Base-by-base conservation (phyloP, 2,797 vertebrate genomes). In the Hephaestus fuliginosus region DNA sequence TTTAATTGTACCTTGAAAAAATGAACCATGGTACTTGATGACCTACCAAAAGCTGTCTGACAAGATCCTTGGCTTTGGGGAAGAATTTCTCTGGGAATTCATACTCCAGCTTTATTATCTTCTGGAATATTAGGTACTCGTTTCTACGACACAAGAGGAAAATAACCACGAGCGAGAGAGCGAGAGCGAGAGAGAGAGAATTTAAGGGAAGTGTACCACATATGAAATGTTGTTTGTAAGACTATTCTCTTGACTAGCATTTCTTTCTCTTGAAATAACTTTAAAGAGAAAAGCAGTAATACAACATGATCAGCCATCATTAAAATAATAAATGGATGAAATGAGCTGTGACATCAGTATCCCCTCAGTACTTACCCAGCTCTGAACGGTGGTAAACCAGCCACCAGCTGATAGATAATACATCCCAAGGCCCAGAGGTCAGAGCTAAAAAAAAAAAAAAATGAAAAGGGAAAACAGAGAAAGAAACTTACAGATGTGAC, bases 21-120 rank as follows among this genome's bases (percentile, higher is more conserved):
- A 68, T 46, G 48, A 73, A 72, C 20, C 22, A 11, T 11, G 12
- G 5, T 12, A 65, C 30, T 12, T n/a, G 9, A 81, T 48, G 67
- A 95, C 91, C 95, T 95, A 99, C 98, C 97, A 99, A 92, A 84
- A 99, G 97, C 84, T 97, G 97, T 93, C 96, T 96, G 86, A 99
- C 98, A 64, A 99, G 97, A 88, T 99, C 98, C 95, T 98, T 98
- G 84, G 98, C 98, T 94, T 99, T 99, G 86, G 98, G 98, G 87
- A 99, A 99, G 94, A 99, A 99, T 94, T 99, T 99, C 92, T 99
- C 98, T 80, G 98, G 98, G 84, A 99, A 99, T 89, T 99, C 98
- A 88, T 99, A 99, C 87, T 99, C 98, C 96, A 99, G 93, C 84
- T 98, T 99, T 96, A 99, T 99, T 94, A 99, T 99, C 94, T 99